Base-by-base conservation (phyloP, 2,113 vertebrate species). In the Indicator indicator region DNA sequence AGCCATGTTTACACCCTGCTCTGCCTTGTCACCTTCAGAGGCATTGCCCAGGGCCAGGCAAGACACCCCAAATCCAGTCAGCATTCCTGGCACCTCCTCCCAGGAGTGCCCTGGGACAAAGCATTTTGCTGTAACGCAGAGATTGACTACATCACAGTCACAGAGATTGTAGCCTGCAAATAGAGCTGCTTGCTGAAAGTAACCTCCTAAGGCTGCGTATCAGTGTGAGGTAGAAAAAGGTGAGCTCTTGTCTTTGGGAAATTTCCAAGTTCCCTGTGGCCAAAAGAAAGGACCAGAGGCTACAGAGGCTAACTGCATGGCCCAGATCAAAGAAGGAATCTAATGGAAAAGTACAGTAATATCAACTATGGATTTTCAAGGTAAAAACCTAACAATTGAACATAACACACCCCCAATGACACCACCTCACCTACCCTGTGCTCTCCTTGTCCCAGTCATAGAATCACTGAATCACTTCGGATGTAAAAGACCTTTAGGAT, bases 51-150 rank as follows among this genome's bases (percentile, higher is more conserved):
- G 64, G 28, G 48, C 60, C 4, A 8, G 56, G 32, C 1, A 4
- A 72, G 56, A 86, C 60, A 67, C n/a, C 56, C 73, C 23, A 15
- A 90, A 83, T 56, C 52, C 5, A 2, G 42, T 15, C 1, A 2
- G 40, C 2, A 0, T 58, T n/a, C 60, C 73, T 0, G 1, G 10
- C 16, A 55, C 60, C 42, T 50, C 38, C 64, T 89, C 44, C 75
- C 3, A 5, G 0, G 0, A 79, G 48, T 0, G 5, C 56, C 27
- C n/a, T 1, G 0, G 33, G 64, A 88, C 72, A 69, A 44, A 42
- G 33, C 0, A 0, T 44, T 91, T 67, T 56, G 46, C 44, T 74
- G 3, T 3, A 60, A 23, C 3, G 2, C n/a, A 11, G 74, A 36
- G 36, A 36, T 36, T 36, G 36, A 36, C 36, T 36, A 36, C 36